A percentile compares a stretch with the other conserved stretches of the same genome.
Evolutionary conservation across 2,888 invertebrate species (phyloP).

Genomic region (Scaeva pyrastri): DNA sequence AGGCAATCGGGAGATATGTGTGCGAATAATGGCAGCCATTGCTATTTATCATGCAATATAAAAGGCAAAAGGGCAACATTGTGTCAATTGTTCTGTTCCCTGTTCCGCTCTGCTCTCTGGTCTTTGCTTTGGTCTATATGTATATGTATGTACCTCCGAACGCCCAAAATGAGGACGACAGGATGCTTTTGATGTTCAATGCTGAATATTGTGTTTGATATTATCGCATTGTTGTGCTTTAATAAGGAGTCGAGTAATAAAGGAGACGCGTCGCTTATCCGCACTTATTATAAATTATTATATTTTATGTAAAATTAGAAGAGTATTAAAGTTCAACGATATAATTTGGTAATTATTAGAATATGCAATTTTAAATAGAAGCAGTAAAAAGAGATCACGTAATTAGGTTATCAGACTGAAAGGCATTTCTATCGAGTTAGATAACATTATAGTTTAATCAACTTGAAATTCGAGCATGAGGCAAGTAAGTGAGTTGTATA

Average conservation of each 20-base stretch:
- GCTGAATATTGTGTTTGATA: constrained; percentile 41
- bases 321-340: background rate
- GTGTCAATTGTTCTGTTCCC: constrained; percentile 32
- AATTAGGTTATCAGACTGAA: no score
- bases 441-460: no score
- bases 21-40: constrained; percentile 64
- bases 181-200: constrained; percentile 44
- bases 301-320: constrained; percentile 43
- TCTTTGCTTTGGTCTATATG: no score
- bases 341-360: background rate
- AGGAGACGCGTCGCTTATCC: background rate
- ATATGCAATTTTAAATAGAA: constrained; percentile 7
- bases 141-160: no score
- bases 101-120: background rate
- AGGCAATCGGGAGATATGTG: constrained; percentile 55
- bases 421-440: no score
- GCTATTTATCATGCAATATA: constrained; percentile 26
- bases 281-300: constrained; percentile 1
- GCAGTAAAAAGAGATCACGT: background rate
- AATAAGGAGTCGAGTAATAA: constrained; percentile 43
- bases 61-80: constrained; percentile 17
- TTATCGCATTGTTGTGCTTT: constrained; percentile 19
- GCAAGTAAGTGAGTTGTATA: no score
- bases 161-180: constrained; percentile 47
- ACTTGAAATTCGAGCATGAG: no score